A percentile compares a stretch with the other conserved stretches of the same genome.
These are phyloP conservation scores for Papio anubis DNA, from an alignment of 2,113 vertebrate genomes.

Conservation along the genomic window DNA sequence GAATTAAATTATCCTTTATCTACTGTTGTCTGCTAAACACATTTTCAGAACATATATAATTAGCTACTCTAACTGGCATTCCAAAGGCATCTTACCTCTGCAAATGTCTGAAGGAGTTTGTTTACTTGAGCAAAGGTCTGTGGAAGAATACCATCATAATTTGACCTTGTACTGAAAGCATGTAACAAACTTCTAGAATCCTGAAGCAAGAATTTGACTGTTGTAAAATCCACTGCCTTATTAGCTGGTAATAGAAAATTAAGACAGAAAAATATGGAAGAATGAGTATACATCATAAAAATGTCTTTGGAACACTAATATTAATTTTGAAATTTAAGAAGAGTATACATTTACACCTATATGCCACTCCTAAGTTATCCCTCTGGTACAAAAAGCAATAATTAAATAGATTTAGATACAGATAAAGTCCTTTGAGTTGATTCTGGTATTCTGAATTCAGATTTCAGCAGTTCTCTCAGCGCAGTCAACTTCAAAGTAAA, in stretches of 20 bases:
- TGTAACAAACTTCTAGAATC: slow-evolving; percentile 86
- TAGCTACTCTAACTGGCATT: not conserved
- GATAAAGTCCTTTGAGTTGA: not conserved
- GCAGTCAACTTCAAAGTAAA: not conserved
- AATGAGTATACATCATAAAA: not conserved
- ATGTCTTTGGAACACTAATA: not conserved
- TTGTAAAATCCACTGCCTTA: slow-evolving; percentile 68
- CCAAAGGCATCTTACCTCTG: slow-evolving; percentile 83
- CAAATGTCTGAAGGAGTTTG: slow-evolving; percentile 77
- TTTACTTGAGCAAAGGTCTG: slow-evolving; percentile 82
- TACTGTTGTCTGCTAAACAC: not conserved
- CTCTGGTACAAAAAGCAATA: not conserved
- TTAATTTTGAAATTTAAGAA: slow-evolving; percentile 24
- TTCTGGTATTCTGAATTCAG: not conserved
- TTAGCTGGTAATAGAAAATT: slow-evolving; percentile 79
- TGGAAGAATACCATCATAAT: slow-evolving; percentile 84
- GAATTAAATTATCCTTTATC: not conserved
- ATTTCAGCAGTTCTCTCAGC: not conserved
- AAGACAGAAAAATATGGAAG: not conserved
- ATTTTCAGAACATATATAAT: not conserved
- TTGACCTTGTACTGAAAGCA: slow-evolving; percentile 86
- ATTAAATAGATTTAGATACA: not conserved
- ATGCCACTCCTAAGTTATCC: not conserved
- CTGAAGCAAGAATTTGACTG: slow-evolving; percentile 76
- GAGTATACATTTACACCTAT: not conserved